Evolutionary conservation across 1,140 invertebrate genomes (phyloP).

Genomic region (Popillia japonica): DNA sequence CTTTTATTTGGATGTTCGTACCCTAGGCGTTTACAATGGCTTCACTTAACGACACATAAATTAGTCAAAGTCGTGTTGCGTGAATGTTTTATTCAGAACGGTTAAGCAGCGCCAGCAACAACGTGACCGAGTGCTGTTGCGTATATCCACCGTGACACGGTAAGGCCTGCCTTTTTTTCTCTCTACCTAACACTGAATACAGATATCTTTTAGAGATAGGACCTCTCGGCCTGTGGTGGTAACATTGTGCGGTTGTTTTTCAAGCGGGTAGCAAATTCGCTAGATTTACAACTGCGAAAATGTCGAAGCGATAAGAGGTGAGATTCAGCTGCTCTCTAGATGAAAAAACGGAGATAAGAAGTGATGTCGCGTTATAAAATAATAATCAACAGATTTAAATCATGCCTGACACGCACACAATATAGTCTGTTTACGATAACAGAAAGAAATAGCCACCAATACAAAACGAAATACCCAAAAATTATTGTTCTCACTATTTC

Average conservation of each 20-base stretch:
- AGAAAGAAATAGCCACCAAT: no score
- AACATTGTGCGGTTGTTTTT: not conserved
- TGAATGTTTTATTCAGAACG: not conserved
- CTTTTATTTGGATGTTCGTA: constrained; percentile 1
- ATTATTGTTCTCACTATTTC: no score
- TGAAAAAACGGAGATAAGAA: not conserved
- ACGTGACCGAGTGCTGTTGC: not conserved
- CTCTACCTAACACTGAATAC: not conserved
- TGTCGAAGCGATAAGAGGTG: not conserved
- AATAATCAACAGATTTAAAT: no score
- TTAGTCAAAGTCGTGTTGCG: not conserved
- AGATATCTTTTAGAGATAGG: not conserved
- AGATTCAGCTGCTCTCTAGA: not conserved
- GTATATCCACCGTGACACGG: not conserved
- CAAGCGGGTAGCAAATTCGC: not conserved
- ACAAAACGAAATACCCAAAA: no score
- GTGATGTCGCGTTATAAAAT: not conserved
- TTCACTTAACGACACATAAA: constrained; percentile 10
- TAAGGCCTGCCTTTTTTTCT: no score
- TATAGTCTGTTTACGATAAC: no score
- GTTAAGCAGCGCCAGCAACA: not conserved
- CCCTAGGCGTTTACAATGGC: not conserved
- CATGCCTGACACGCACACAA: no score
- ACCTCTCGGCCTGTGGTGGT: not conserved
- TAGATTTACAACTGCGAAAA: constrained; percentile 16